Evolutionary conservation across 2,888 invertebrate species (phyloP).

Genomic region (Hyposoter dolosus): DNA sequence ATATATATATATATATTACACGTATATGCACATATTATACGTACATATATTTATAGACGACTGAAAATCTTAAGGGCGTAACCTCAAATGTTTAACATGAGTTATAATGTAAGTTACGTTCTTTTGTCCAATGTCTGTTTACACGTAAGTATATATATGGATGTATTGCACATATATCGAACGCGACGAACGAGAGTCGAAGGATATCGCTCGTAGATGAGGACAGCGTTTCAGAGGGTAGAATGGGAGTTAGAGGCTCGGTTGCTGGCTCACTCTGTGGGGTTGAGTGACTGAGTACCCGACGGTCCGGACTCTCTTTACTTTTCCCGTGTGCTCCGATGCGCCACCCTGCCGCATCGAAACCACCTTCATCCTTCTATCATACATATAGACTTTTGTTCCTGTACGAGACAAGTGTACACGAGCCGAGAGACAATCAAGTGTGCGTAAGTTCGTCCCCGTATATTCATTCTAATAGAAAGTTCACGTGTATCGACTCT

Average conservation of each 20-base stretch:
- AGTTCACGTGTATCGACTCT: slow-evolving; percentile 49
- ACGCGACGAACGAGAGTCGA: slow-evolving; percentile 72
- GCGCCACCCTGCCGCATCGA: slow-evolving; percentile 53
- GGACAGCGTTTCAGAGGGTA: slow-evolving; percentile 71
- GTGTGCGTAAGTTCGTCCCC: slow-evolving; percentile 34
- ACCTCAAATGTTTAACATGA: background rate
- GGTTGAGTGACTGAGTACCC: slow-evolving; percentile 75
- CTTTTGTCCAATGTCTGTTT: background rate
- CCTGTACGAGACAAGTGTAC: slow-evolving; percentile 46
- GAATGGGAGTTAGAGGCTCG: slow-evolving; percentile 59
- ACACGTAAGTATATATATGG: slow-evolving; percentile 1
- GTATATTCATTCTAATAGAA: slow-evolving; percentile 48
- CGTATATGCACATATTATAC: background rate
- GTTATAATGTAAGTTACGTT: background rate
- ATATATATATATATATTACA: slow-evolving; percentile 40
- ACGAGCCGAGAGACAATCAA: slow-evolving; percentile 29
- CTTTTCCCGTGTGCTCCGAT: slow-evolving; percentile 61
- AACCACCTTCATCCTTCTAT: slow-evolving; percentile 51
- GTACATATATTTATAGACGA: slow-evolving; percentile 25
- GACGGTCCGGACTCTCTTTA: slow-evolving; percentile 67
- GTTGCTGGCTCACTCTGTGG: slow-evolving; percentile 72
- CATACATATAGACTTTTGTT: slow-evolving; percentile 24
- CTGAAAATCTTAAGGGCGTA: slow-evolving; percentile 29
- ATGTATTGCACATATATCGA: background rate
- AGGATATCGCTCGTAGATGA: slow-evolving; percentile 81